phyloP scores from a whole-genome alignment of 1,140 invertebrate genomes.

The Ips nitidus region DNA sequence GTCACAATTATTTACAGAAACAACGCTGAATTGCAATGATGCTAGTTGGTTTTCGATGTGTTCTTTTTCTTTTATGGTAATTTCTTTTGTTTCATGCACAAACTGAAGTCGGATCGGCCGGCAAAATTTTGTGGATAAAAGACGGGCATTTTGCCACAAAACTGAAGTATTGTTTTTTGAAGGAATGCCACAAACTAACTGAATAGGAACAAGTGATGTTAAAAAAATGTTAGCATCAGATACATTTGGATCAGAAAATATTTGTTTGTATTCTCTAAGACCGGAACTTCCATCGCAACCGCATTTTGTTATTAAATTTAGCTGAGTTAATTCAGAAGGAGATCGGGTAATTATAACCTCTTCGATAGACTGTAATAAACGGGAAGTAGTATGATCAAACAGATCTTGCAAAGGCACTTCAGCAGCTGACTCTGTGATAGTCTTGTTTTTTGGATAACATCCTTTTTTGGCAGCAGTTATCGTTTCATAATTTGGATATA shows the following conservation, averaged over 20 bases:
- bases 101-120: conserved; percentile 39
- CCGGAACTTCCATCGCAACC: conserved; percentile 36
- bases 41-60: conserved; percentile 32
- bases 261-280: conserved; percentile 34
- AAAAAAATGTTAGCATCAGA: conserved; percentile 35
- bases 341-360: conserved; percentile 18
- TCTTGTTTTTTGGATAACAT: not conserved
- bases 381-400: conserved; percentile 34
- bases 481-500: not conserved
- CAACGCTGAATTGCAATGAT: not conserved
- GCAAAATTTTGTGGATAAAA: conserved; percentile 35
- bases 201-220: conserved; percentile 32
- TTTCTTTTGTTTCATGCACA: conserved; percentile 35
- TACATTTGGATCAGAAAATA: conserved; percentile 13
- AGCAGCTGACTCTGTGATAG: conserved; percentile 26
- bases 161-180: conserved; percentile 22
- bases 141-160: conserved; percentile 37
- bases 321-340: conserved; percentile 3
- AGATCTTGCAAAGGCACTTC: conserved; percentile 38
- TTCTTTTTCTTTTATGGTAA: conserved; percentile 32
- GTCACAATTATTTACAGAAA: conserved; percentile 11
- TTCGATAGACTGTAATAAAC: conserved; percentile 23
- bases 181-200: conserved; percentile 10
- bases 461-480: not conserved
- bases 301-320: conserved; percentile 26